Base-by-base conservation (phyloP, 2,113 vertebrate genomes). In the Corydoras sp. region DNA sequence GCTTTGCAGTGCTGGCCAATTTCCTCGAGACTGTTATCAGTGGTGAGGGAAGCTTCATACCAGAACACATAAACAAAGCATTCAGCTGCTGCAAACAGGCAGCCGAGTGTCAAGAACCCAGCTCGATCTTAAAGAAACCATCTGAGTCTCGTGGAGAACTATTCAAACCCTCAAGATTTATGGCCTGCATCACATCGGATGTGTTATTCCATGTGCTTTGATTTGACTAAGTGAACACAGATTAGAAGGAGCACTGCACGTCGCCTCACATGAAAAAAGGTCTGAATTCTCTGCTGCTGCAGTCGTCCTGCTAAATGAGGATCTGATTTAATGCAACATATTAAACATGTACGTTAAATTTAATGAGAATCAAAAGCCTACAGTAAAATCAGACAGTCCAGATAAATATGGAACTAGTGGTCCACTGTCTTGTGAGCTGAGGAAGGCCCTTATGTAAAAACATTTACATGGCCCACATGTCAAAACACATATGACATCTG, bases 11-110 rank as follows among this genome's bases (percentile, higher is more conserved):
- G 12, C 18, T 60, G 56, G 69, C 75, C 69, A 59, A 15, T 68
- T 72, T 77, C 65, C 65, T 68, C 49, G 30, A 14, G 14, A 53
- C 11, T 54, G 59, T 69, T 72, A 77, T 72, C 70, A 72, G 59
- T 58, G 55, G 55, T 3, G 49, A 73, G 43, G 68, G 32, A 70
- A 56, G 60, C 53, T 63, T n/a, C 54, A 60, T 65, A 59, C 61
- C 54, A 75, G 60, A 70, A 58, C 67, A 59, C 35, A 58, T 65
- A 70, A 73, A 67, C 73, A 65, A 59, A 70, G 73, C 55, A 60
- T 49, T 54, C 54, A 59, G 50, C 68, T 31, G 43, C 56, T 50
- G 18, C 59, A 51, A 69, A 69, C 43, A 62, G 67, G 35, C 58
- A 3, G 30, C 54, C 11, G 9, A 15, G 55, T 65, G n/a, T 64